Evolutionary conservation across 2,888 invertebrate genomes (phyloP).

Genomic region (Dryococelus australis): DNA sequence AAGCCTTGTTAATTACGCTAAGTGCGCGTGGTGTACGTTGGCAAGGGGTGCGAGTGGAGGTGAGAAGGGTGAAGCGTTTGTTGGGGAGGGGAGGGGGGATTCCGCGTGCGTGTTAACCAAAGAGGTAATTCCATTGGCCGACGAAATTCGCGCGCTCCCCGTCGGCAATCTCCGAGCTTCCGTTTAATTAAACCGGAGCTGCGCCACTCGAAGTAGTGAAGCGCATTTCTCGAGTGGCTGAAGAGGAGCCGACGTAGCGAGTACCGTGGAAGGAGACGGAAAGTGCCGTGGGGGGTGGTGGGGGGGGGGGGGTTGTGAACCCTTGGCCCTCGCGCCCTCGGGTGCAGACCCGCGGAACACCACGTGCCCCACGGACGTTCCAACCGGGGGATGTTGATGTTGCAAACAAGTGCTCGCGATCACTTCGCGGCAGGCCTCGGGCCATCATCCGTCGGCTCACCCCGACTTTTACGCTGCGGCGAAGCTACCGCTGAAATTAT

Average conservation of each 20-base stretch:
- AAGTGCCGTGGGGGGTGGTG: no score
- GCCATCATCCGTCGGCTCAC: not conserved
- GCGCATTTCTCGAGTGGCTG: not conserved
- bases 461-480: not conserved
- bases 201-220: not conserved
- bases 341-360: not conserved
- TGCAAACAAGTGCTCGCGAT: not conserved
- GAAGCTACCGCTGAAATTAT: not conserved
- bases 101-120: not conserved
- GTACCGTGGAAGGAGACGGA: not conserved
- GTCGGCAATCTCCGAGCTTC: not conserved
- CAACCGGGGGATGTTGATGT: not conserved
- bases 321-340: not conserved
- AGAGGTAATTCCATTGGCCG: not conserved
- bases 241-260: not conserved
- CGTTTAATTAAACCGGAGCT: constrained; percentile 7
- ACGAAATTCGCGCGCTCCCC: not conserved
- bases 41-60: not conserved
- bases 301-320: not conserved
- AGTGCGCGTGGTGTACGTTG: not conserved
- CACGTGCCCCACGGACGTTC: not conserved
- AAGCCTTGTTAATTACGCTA: constrained; percentile 11
- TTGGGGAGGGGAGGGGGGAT: not conserved
- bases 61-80: not conserved
- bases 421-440: not conserved